A percentile compares a stretch with the other conserved stretches of the same genome.
These are phyloP conservation scores for Dasyurus viverrinus DNA, from an alignment of 2,113 vertebrate genomes.

Conservation along the genomic window DNA sequence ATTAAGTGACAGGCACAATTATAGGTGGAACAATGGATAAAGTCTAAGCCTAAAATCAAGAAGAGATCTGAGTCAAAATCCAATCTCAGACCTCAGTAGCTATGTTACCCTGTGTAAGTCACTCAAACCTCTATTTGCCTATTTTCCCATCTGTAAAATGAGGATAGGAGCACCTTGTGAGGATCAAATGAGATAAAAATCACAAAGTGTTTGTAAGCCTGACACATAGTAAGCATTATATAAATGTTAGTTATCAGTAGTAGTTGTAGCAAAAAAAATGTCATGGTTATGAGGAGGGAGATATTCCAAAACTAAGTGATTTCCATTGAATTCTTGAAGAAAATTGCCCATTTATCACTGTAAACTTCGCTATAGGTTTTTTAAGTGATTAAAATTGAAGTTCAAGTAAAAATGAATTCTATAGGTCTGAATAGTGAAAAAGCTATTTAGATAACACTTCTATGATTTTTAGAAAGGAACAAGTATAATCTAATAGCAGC, in stretches of 20 bases:
- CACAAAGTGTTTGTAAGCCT: neutral
- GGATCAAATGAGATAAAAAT: neutral
- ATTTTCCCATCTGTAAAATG: neutral
- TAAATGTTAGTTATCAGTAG: neutral
- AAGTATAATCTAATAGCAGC: neutral
- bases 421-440: neutral
- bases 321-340: neutral
- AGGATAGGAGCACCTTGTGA: neutral
- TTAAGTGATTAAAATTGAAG: neutral
- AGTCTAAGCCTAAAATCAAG: neutral
- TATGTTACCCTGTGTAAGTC: neutral
- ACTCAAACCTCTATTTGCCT: neutral
- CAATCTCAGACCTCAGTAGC: neutral
- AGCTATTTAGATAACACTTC: slow-evolving; percentile 21
- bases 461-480: neutral
- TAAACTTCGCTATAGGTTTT: neutral
- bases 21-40: neutral
- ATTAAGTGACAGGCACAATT: neutral
- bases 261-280: neutral
- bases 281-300: neutral
- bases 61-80: neutral
- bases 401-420: slow-evolving; percentile 4
- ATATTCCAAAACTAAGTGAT: neutral
- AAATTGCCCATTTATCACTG: neutral
- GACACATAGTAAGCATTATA: neutral